Evolutionary conservation across 92 coral and sea anemone genomes (phyloP).

Genomic region (Porites lobata): DNA sequence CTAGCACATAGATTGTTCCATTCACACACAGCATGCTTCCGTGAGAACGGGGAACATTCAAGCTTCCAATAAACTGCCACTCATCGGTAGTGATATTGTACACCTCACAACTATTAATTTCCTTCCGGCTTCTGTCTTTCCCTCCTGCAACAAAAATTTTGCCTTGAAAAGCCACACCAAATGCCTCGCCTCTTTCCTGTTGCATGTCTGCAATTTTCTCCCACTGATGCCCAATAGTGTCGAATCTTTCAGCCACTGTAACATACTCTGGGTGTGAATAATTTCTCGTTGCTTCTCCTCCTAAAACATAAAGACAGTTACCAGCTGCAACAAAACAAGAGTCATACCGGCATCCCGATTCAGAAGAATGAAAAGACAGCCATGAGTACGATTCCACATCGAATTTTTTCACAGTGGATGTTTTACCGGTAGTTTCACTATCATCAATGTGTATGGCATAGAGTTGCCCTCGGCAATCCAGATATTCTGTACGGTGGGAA

Average conservation of each 20-base stretch:
- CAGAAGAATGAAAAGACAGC: not conserved
- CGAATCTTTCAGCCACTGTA: not conserved
- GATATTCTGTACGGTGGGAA: not conserved
- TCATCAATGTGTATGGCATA: not conserved
- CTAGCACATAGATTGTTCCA: slow-evolving; percentile 7
- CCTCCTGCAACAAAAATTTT: slow-evolving; percentile 8
- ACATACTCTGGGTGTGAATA: not conserved
- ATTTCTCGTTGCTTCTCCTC: not conserved
- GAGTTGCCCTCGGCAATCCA: slow-evolving; percentile 1
- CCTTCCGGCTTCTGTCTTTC: not conserved
- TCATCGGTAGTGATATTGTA: not conserved
- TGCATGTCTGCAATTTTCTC: slow-evolving; percentile 12
- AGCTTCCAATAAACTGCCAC: slow-evolving; percentile 13
- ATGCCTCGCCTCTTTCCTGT: not conserved
- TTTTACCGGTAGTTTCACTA: too few relatives aligned
- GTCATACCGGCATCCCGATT: not conserved
- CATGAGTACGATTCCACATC: not conserved
- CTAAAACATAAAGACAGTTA: slow-evolving; percentile 17
- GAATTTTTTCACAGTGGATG: not conserved
- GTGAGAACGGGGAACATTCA: not conserved
- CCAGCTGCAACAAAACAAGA: slow-evolving; percentile 20
- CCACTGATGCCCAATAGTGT: not conserved
- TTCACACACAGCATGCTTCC: slow-evolving; percentile 29
- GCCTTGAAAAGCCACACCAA: not conserved
- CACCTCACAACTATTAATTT: not conserved